Percentiles rank a stretch among this genome's conserved stretches.
Conservation (phyloP, 2,888 invertebrate genomes). For the Thera britannica region DNA sequence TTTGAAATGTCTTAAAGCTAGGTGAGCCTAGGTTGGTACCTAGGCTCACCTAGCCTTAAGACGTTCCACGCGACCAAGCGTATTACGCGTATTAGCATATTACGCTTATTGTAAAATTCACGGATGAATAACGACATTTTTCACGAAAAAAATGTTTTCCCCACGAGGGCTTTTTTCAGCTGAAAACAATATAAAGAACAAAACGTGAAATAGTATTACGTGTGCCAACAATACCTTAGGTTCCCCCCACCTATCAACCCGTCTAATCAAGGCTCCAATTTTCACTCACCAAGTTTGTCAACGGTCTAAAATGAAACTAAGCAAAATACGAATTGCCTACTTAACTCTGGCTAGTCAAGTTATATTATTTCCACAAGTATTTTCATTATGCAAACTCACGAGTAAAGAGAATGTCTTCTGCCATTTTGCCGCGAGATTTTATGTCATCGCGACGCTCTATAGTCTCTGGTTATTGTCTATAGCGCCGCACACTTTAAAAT, state of each 20-base stretch:
- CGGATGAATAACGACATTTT: not conserved
- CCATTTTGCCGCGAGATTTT: slow-evolving; percentile 57
- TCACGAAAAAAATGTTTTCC: not conserved
- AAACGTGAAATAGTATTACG: not conserved
- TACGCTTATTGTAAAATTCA: slow-evolving; percentile 1
- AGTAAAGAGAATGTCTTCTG: slow-evolving; percentile 59
- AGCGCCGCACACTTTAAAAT: slow-evolving; percentile 8
- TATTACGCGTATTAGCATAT: too few relatives aligned
- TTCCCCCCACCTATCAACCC: slow-evolving; percentile 4
- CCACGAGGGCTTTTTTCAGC: slow-evolving; percentile 1
- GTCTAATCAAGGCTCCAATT: slow-evolving; percentile 19
- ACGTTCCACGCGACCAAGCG: too few relatives aligned
- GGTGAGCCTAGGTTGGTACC: too few relatives aligned
- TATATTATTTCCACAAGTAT: slow-evolving; percentile 60
- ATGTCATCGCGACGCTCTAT: slow-evolving; percentile 59
- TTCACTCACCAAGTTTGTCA: slow-evolving; percentile 25
- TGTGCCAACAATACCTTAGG: slow-evolving; percentile 13
- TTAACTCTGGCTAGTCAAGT: slow-evolving; percentile 54
- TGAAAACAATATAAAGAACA: not conserved
- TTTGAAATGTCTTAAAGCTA: too few relatives aligned
- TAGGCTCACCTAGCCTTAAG: too few relatives aligned
- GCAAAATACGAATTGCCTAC: slow-evolving; percentile 63
- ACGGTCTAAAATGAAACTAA: slow-evolving; percentile 50
- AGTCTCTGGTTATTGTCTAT: slow-evolving; percentile 59
- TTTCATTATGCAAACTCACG: slow-evolving; percentile 65